Conservation (phyloP, 35 echinoderm and acorn worm species). For the Stichopus chloronotus region DNA sequence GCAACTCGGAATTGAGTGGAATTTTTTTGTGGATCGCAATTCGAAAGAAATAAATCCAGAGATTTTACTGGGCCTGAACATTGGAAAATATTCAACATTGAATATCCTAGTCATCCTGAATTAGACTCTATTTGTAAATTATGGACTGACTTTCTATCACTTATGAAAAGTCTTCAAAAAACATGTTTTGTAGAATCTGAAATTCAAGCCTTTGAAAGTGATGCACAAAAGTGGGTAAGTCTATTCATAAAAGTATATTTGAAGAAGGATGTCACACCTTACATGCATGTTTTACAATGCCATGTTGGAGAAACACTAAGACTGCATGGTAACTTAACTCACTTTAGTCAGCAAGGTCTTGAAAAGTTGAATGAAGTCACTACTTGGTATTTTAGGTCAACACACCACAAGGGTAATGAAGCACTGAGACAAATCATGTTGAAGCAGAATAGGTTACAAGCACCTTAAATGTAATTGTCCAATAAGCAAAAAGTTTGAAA, state of each 20-base stretch:
- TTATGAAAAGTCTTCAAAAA: background rate
- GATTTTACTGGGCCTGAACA: constrained; percentile 38
- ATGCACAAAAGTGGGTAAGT: too few relatives aligned
- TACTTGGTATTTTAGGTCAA: constrained; percentile 16
- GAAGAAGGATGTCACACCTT: constrained; percentile 21
- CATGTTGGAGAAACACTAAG: constrained; percentile 1
- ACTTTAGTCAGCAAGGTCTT: constrained; percentile 40
- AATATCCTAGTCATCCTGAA: constrained; percentile 24
- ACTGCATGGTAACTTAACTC: constrained; percentile 16
- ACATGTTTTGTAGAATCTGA: background rate
- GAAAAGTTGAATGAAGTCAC: constrained; percentile 20
- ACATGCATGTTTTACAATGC: constrained; percentile 33
- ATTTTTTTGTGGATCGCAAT: constrained; percentile 12
- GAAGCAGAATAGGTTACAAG: constrained; percentile 1
- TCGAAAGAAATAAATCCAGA: background rate
- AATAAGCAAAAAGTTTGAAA: background rate
- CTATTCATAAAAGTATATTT: background rate
- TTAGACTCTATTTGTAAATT: constrained; percentile 22
- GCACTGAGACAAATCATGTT: background rate
- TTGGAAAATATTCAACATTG: constrained; percentile 5
- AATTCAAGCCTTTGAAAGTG: too few relatives aligned
- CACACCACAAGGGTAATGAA: constrained; percentile 27
- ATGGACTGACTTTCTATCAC: background rate
- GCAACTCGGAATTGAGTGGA: constrained; percentile 16
- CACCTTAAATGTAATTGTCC: background rate